These are phyloP conservation scores for Etia nguti DNA, from an alignment of 2,113 vertebrate species.

Conservation along the genomic window DNA sequence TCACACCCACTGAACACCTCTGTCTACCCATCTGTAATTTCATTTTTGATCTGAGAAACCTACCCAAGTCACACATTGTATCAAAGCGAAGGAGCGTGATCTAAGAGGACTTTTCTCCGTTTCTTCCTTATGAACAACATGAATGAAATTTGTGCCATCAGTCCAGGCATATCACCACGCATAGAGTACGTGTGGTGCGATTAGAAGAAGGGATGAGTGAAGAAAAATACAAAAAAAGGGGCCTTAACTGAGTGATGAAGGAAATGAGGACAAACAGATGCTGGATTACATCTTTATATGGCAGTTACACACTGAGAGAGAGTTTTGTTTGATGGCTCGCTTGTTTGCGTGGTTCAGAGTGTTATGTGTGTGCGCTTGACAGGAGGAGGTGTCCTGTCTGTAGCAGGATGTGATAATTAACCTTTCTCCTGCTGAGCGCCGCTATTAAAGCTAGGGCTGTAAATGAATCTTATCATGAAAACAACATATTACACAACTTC, in stretches of 20 bases:
- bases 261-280: conserved; percentile 47
- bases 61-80: conserved; percentile 11
- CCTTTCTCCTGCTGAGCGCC: conserved; percentile 68
- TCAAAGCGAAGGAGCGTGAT: conserved; percentile 9
- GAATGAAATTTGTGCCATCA: background rate
- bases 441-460: conserved; percentile 49
- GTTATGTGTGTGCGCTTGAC: conserved; percentile 19
- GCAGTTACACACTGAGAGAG: background rate
- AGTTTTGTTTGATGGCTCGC: conserved; percentile 26
- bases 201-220: background rate
- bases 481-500: conserved; percentile 38
- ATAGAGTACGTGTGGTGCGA: background rate
- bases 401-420: conserved; percentile 70
- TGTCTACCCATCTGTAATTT: conserved; percentile 39
- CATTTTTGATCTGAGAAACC: conserved; percentile 26
- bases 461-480: conserved; percentile 29
- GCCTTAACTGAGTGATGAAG: background rate
- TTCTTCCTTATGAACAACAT: background rate
- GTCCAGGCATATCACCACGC: background rate
- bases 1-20: conserved; percentile 28
- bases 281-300: conserved; percentile 37
- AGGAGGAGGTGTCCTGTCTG: conserved; percentile 52
- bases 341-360: conserved; percentile 30
- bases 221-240: background rate
- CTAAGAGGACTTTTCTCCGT: background rate